Percentiles rank a stretch among this genome's conserved stretches.
Conservation (phyloP, 2,888 invertebrate species). For the Ferrisia virgata region DNA sequence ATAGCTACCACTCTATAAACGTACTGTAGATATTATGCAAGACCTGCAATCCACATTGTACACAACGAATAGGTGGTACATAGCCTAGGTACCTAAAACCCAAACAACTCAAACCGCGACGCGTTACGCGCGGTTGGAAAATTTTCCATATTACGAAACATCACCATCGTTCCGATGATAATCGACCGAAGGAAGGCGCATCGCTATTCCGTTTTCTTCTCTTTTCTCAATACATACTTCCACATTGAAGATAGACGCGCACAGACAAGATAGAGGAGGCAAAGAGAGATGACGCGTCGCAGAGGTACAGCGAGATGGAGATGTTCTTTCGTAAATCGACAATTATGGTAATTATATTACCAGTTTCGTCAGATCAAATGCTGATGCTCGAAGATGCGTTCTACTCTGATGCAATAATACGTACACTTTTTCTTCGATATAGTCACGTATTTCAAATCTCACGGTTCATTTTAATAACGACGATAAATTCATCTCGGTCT, state of each 20-base stretch:
- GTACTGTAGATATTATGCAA: neutral
- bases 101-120: neutral
- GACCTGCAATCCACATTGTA: neutral
- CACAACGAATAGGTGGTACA: too few relatives aligned
- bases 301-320: neutral
- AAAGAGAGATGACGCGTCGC: neutral
- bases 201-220: neutral
- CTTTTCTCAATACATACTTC: neutral
- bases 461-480: constrained; percentile 39
- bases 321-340: constrained; percentile 12
- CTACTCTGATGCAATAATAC: neutral
- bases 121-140: constrained; percentile 10
- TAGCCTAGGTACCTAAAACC: neutral
- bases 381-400: constrained; percentile 6
- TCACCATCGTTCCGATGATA: neutral
- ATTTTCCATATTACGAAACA: constrained; percentile 4
- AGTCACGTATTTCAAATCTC: constrained; percentile 37
- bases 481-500: neutral
- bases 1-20: neutral
- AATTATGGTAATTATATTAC: constrained; percentile 28
- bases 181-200: constrained; percentile 20
- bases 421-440: constrained; percentile 13
- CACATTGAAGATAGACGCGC: neutral
- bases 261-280: neutral
- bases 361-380: constrained; percentile 22